phyloP scores from a whole-genome alignment of 2,797 vertebrate genomes.

The Silurus lanzhouensis region DNA sequence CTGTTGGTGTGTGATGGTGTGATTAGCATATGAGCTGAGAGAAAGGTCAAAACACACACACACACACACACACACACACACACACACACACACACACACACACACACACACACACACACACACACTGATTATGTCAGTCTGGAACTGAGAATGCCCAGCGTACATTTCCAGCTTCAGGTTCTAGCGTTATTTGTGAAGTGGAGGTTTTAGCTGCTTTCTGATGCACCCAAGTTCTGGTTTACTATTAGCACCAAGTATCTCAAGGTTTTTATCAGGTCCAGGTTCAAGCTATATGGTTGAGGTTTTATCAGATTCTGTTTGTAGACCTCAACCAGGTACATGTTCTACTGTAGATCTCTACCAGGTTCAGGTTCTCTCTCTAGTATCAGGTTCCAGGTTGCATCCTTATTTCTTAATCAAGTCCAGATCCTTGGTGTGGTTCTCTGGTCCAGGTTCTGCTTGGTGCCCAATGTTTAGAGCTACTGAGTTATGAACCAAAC shows the following conservation, averaged over 20 bases:
- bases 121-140: not conserved
- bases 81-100: constrained; percentile 3
- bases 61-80: not conserved
- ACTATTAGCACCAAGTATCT: not conserved
- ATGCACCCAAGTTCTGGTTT: not conserved
- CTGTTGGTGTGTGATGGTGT: constrained; percentile 31
- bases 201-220: not conserved
- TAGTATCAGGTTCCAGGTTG: not conserved
- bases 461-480: too few species aligned
- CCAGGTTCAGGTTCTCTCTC: not conserved
- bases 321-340: not conserved
- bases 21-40: constrained; percentile 45
- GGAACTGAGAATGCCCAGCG: not conserved
- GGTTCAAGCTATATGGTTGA: too few species aligned
- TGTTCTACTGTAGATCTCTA: not conserved
- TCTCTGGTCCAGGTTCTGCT: too few species aligned
- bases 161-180: not conserved
- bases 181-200: not conserved
- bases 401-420: not conserved
- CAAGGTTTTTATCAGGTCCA: not conserved
- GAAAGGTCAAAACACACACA: constrained; percentile 28
- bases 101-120: constrained; percentile 11
- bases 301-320: too few species aligned
- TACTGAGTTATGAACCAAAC: not conserved
- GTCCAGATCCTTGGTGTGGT: not conserved